Evolutionary conservation across 2,797 vertebrate genomes (phyloP), one percentile per base, ranked within the genome.

Genomic region (Etheostoma nigrum): DNA sequence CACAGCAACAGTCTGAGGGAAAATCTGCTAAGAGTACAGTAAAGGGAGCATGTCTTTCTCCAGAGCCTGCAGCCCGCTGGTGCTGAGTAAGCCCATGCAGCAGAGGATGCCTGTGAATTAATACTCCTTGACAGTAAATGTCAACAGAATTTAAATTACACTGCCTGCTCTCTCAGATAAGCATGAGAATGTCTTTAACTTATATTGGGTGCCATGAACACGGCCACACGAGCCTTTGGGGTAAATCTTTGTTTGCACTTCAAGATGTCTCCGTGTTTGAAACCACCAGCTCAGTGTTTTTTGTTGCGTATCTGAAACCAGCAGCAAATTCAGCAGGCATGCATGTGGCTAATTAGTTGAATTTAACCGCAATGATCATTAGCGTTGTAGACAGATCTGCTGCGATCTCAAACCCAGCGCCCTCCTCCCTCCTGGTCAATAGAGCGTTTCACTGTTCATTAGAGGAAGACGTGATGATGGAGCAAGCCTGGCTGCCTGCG

Each of bases 101-200:
- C 90, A 81, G 87, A 93, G 85, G 89, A 93, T 67, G 89, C 88
- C 86, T 79, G 78, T 92, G 93, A 93, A 91, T 94, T 96, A 96
- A 96, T 93, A 87, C 89, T 92, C 88, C 91, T 91, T 95, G 95
- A 96, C 95, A 96, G 94, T 93, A 94, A 95, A 96, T 96, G 95
- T 96, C 94, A 96, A 95, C 94, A 94, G 95, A 95, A 95, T 96
- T 96, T 94, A 96, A 95, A 95, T 94, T 93, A 93, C 89, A 89
- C 82, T 85, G 92, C 89, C 90, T 90, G 90, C 92, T 93, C 93
- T 86, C 90, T 92, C 92, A 94, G 82, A 89, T 90, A 81, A 94
- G 87, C 92, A 91, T 91, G 89, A 91, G 93, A 92, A 91, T 89
- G 92, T 93, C 90, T 94, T 94, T 95, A 94, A 94, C 94, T 95